Percentiles rank a stretch among this genome's conserved stretches.
phyloP scores from a whole-genome alignment of 2,797 vertebrate species.

The Pitangus sulphuratus region DNA sequence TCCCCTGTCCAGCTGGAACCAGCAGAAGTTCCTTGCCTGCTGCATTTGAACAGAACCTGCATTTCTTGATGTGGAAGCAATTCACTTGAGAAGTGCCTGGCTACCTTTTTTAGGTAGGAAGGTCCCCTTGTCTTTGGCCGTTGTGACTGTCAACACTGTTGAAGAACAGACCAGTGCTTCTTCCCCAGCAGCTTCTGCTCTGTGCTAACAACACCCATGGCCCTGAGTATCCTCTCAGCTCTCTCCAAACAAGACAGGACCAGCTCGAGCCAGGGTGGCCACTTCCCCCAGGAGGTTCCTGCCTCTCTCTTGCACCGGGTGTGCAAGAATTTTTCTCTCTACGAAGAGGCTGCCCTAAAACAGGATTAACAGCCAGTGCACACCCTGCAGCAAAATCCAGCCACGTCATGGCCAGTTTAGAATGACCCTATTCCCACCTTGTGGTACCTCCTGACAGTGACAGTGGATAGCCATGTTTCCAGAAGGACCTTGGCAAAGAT shows the following conservation, averaged over 20 bases:
- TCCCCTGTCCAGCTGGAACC: background rate
- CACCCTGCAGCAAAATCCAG: background rate
- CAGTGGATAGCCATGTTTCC: accelerated
- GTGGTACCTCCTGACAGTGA: background rate
- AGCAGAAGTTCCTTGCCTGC: background rate
- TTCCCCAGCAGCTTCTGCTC: background rate
- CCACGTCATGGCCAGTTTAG: accelerated
- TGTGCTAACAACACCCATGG: background rate
- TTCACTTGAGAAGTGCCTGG: accelerated
- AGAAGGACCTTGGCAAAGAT: background rate
- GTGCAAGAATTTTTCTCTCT: background rate
- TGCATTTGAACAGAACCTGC: background rate
- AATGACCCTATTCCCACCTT: background rate
- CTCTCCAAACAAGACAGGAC: background rate
- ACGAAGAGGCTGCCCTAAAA: background rate
- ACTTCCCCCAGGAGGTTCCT: background rate
- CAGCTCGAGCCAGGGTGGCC: background rate
- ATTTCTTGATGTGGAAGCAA: background rate
- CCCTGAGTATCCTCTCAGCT: background rate
- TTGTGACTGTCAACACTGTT: background rate
- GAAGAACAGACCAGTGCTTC: background rate
- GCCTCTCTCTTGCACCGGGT: background rate
- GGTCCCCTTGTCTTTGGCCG: background rate
- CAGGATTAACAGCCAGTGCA: background rate
- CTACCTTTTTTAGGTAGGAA: background rate